Percentiles rank a stretch among this genome's conserved stretches.
These are phyloP conservation scores for Panagrolaimus sp. DNA, from an alignment of 1,140 invertebrate species.

Conservation along the genomic window DNA sequence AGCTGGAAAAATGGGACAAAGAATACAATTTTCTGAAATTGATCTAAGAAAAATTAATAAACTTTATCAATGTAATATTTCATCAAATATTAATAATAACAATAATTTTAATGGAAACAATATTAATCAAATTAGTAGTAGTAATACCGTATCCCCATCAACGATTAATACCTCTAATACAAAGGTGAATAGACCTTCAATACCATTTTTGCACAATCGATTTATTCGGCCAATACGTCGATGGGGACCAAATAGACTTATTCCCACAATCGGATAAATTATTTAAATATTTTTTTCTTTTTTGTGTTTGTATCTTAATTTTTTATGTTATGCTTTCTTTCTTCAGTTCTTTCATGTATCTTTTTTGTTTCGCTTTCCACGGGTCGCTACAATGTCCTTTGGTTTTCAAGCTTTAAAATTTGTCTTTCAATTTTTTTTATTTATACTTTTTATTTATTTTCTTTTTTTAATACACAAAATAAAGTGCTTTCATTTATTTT, in stretches of 20 bases:
- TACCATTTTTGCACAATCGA: constrained; percentile 8
- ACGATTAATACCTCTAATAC: background rate
- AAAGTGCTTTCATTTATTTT: background rate
- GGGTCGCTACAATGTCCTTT: background rate
- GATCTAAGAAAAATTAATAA: constrained; percentile 62
- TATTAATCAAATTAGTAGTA: background rate
- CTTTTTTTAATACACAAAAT: constrained; percentile 11
- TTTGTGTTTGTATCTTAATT: background rate
- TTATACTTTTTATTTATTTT: background rate
- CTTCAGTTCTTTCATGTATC: background rate
- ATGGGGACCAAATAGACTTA: constrained; percentile 11
- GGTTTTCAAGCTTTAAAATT: constrained; percentile 1
- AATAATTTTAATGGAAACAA: background rate
- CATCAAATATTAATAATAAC: background rate
- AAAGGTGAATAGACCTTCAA: constrained; percentile 19
- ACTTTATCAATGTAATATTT: constrained; percentile 59
- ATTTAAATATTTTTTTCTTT: background rate
- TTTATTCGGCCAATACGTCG: background rate
- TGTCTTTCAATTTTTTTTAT: constrained; percentile 20
- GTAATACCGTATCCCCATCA: background rate
- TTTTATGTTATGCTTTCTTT: background rate
- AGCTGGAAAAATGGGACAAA: constrained; percentile 60
- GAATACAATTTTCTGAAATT: constrained; percentile 59
- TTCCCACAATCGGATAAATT: background rate
- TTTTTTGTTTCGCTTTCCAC: background rate